A percentile compares a stretch with the other conserved stretches of the same genome.
These are phyloP conservation scores for Aleiodes testaceus DNA, from an alignment of 2,888 invertebrate species.

Conservation along the genomic window DNA sequence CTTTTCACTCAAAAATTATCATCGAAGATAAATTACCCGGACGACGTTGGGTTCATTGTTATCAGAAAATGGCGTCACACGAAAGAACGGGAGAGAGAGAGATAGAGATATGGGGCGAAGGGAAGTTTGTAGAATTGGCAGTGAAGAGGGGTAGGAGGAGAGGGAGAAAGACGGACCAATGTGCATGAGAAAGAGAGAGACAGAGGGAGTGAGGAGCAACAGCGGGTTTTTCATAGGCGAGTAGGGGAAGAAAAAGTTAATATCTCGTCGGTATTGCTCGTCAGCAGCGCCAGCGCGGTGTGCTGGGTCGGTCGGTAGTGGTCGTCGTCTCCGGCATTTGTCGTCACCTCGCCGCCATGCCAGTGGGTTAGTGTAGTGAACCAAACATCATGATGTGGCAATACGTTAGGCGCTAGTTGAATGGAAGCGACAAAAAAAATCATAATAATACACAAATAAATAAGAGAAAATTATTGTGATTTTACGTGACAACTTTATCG, in stretches of 20 bases:
- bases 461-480: not conserved
- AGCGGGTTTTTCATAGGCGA: slow-evolving; percentile 50
- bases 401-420: slow-evolving; percentile 67
- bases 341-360: slow-evolving; percentile 62
- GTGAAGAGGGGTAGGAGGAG: not conserved
- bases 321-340: slow-evolving; percentile 49
- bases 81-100: slow-evolving; percentile 17
- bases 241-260: slow-evolving; percentile 30
- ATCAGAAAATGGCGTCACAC: slow-evolving; percentile 37
- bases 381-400: slow-evolving; percentile 73
- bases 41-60: not conserved
- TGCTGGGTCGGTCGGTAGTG: slow-evolving; percentile 49
- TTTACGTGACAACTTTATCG: not conserved
- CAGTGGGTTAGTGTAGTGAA: slow-evolving; percentile 71
- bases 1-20: not conserved
- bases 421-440: slow-evolving; percentile 37
- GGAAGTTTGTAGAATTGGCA: slow-evolving; percentile 23
- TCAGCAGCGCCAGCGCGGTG: slow-evolving; percentile 50
- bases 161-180: not conserved
- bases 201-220: slow-evolving; percentile 54
- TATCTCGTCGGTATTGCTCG: slow-evolving; percentile 58
- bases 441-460: not conserved
- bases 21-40: slow-evolving; percentile 18
- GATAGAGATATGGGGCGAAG: slow-evolving; percentile 40
- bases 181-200: slow-evolving; percentile 24